phyloP scores from a whole-genome alignment of 2,113 vertebrate genomes.

The Spea bombifrons region DNA sequence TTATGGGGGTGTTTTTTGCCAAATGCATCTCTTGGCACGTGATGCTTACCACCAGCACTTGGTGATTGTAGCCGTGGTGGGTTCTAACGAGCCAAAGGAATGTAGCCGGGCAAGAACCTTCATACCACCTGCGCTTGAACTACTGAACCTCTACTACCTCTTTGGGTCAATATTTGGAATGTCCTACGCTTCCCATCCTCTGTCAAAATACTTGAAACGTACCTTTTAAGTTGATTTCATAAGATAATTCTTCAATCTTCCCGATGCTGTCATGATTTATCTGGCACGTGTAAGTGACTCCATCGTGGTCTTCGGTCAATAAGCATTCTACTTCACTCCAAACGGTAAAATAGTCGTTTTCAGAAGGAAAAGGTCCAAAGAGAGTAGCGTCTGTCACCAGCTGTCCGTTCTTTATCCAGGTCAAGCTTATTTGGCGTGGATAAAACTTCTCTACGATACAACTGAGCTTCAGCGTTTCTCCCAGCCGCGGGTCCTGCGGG shows the following conservation, averaged over 20 bases:
- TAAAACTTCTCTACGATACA: slow-evolving; percentile 63
- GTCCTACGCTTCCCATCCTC: no score
- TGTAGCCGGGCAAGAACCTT: no score
- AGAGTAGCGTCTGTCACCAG: slow-evolving; percentile 32
- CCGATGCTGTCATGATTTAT: slow-evolving; percentile 60
- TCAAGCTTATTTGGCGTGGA: slow-evolving; percentile 52
- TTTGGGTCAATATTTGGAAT: no score
- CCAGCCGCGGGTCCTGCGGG: slow-evolving; percentile 55
- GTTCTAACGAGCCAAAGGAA: no score
- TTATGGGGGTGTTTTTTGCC: no score
- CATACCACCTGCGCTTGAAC: no score
- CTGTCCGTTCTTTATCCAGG: slow-evolving; percentile 58
- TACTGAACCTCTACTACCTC: no score
- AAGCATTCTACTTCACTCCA: slow-evolving; percentile 61
- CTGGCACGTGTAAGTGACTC: slow-evolving; percentile 54
- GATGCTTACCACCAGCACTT: no score
- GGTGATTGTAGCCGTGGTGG: no score
- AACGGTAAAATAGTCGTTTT: slow-evolving; percentile 52
- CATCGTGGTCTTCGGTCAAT: slow-evolving; percentile 56
- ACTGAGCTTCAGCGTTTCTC: slow-evolving; percentile 58
- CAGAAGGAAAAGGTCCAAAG: slow-evolving; percentile 59
- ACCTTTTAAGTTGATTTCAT: slow-evolving; percentile 62
- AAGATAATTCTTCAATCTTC: slow-evolving; percentile 55
- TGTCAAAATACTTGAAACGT: neutral
- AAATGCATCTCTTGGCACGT: no score